Base-by-base conservation (phyloP, 2,113 vertebrate species). In the Eupsittula cactorum region DNA sequence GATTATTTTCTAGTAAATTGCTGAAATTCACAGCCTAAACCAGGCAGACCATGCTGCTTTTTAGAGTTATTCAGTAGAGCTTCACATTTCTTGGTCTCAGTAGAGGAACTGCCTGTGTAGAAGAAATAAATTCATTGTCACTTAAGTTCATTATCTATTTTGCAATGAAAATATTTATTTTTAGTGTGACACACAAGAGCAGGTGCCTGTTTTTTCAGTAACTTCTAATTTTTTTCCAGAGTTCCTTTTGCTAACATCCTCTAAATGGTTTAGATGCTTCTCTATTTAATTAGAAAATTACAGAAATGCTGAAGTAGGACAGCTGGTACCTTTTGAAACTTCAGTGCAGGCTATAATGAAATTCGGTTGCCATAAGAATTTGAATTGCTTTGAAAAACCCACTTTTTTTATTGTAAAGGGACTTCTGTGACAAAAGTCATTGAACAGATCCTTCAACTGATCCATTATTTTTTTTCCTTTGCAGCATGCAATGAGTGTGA, bases 401-500 rank as follows among this genome's bases (percentile, higher is more conserved):
- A 23, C 1, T 27, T 27, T 95, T 83, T 82, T 89, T 31, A 67
- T 47, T 69, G 44, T 29, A 13, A 59, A 49, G 70, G 7, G 6
- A 57, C 25, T 76, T 77, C 10, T 62, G 4, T 62, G 44, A 73
- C 10, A 52, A 23, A n/a, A 85, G 15, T 59, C 10, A 44, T 8
- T 6, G 16, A 74, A 46, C 21, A 46, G 53, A 33, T 74, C 77
- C 20, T 78, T 49, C 8, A 2, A 41, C n/a, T 46, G 24, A 60
- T 83, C 25, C 3, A 11, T 0, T 31, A 7, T 47, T 55, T 52
- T 55, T 20, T 75, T 57, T 76, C 65, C 10, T 84, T 82, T 79
- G 35, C 96, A 99, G 99, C 99, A 99, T 6, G 99, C 99, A 41
- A 99, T 99, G 99, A 98, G 98, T 14, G 99, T 99, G 96, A 99